These are phyloP conservation scores for Zaprionus inermis DNA, from an alignment of 1,140 invertebrate genomes.

Conservation along the genomic window DNA sequence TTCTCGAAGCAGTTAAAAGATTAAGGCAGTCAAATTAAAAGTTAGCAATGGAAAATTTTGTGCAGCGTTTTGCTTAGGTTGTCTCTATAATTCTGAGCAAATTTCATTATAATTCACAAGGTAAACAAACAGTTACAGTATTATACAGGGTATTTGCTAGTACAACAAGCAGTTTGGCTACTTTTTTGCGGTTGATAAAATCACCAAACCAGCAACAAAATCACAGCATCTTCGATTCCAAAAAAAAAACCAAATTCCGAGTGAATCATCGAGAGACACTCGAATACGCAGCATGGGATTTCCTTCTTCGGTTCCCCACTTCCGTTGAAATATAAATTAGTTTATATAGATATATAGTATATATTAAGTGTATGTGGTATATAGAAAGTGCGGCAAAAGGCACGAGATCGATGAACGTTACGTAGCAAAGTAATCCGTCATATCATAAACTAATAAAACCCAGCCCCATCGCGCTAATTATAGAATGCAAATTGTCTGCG, in stretches of 20 bases:
- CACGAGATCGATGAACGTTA: constrained; percentile 25
- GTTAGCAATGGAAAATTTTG: too few relatives aligned
- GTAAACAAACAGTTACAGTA: background rate
- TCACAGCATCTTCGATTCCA: background rate
- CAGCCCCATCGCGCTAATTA: constrained; percentile 24
- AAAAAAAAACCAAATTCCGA: background rate
- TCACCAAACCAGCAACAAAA: background rate
- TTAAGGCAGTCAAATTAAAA: background rate
- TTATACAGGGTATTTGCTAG: background rate
- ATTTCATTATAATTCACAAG: background rate
- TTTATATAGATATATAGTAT: background rate
- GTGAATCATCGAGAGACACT: background rate
- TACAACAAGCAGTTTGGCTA: background rate
- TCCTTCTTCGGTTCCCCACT: background rate
- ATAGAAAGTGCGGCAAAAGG: background rate
- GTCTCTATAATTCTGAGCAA: too few relatives aligned
- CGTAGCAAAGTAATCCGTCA: constrained; percentile 18
- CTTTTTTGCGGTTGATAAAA: background rate
- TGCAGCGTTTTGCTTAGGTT: too few relatives aligned
- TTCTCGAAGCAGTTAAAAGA: background rate
- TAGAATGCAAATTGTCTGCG: constrained; percentile 23
- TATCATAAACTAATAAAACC: constrained; percentile 43
- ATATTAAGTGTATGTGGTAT: background rate
- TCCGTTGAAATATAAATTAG: background rate
- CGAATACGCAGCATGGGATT: background rate